These are phyloP conservation scores for Tachina grossa DNA, from an alignment of 2,888 invertebrate genomes.

Conservation along the genomic window DNA sequence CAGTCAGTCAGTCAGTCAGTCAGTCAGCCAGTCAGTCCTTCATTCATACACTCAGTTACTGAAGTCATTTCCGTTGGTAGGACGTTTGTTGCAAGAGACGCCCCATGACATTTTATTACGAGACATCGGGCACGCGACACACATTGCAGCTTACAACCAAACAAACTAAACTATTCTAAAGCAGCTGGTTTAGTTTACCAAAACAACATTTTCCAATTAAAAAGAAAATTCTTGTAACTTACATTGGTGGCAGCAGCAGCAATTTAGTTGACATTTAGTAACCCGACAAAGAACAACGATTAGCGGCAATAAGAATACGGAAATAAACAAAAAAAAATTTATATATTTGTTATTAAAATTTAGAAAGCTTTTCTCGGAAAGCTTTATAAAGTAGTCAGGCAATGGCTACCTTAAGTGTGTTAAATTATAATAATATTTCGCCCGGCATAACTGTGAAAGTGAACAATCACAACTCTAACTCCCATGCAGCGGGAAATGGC, in stretches of 20 bases:
- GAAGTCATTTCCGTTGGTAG: constrained; percentile 81
- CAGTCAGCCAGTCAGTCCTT: too few species aligned
- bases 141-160: constrained; percentile 78
- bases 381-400: constrained; percentile 28
- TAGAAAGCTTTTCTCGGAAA: constrained; percentile 55
- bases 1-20: constrained; percentile 47
- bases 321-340: background rate
- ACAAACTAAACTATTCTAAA: constrained; percentile 73
- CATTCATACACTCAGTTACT: constrained; percentile 76
- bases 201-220: constrained; percentile 65
- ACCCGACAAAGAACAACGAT: constrained; percentile 57
- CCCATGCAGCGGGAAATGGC: constrained; percentile 1
- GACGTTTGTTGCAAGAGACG: constrained; percentile 77
- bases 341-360: constrained; percentile 1
- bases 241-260: constrained; percentile 18
- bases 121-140: constrained; percentile 86
- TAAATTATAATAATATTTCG: constrained; percentile 79
- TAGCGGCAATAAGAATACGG: constrained; percentile 49
- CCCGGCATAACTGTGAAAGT: constrained; percentile 75
- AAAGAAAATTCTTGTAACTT: constrained; percentile 68
- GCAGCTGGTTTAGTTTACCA: constrained; percentile 67
- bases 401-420: constrained; percentile 80
- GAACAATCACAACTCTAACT: constrained; percentile 59
- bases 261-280: constrained; percentile 58
- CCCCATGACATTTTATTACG: constrained; percentile 84